phyloP scores from a whole-genome alignment of 2,888 invertebrate genomes.

The Atethmia centrago region DNA sequence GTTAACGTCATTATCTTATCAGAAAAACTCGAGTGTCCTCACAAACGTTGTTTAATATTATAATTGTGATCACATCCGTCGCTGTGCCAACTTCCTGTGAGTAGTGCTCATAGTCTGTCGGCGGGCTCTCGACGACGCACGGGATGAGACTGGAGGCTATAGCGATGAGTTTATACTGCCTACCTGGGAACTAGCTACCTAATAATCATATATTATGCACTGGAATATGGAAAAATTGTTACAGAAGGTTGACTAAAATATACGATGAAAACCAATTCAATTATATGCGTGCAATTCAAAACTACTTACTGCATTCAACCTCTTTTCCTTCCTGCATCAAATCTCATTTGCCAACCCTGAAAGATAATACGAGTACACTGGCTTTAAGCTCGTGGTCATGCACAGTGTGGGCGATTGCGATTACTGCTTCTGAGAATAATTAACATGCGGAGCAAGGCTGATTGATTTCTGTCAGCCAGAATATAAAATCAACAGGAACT shows the following conservation, averaged over 20 bases:
- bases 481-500: too few species aligned
- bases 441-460: background rate
- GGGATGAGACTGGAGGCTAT: conserved; percentile 2
- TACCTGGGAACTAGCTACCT: background rate
- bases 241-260: conserved; percentile 8
- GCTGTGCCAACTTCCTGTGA: background rate
- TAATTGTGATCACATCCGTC: conserved; percentile 25
- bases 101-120: background rate
- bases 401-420: too few species aligned
- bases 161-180: background rate
- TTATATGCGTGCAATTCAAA: background rate
- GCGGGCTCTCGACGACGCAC: conserved; percentile 3
- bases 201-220: conserved; percentile 10
- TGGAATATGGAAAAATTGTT: background rate
- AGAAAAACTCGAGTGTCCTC: conserved; percentile 17
- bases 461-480: too few species aligned
- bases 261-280: background rate
- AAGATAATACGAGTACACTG: background rate
- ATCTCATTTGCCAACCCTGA: background rate
- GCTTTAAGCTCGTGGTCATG: too few species aligned
- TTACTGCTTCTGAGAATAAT: too few species aligned
- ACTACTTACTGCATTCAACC: too few species aligned
- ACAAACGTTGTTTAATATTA: conserved; percentile 3
- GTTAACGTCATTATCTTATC: background rate
- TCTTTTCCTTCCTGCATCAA: background rate